Evolutionary conservation across 2,113 vertebrate species (phyloP), one percentile per base, ranked within the genome.

Genomic region (Syngnathus scovelli): DNA sequence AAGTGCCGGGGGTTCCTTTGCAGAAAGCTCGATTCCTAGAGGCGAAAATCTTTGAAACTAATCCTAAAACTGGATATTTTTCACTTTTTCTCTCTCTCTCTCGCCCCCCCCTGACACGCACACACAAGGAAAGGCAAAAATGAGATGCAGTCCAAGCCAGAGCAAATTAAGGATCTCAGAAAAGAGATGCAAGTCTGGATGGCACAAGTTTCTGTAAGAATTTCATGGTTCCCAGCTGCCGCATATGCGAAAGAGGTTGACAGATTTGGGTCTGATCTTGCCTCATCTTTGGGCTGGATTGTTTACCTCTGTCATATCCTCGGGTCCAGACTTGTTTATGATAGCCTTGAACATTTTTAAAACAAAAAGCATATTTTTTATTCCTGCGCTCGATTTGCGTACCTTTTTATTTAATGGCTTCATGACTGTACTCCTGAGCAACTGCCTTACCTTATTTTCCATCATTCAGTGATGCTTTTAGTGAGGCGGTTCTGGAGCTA

Each of bases 21-120:
- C 91, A 94, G 93, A 93, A 91, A 87, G 87, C 78, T 84, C 83
- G 92, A 90, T 93, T 92, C 92, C 93, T 90, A 80, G 78, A 87
- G 90, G 89, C 80, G 83, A 90, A 85, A 79, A 85, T 89, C 68
- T 89, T 82, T 72, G 81, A 76, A 90, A 88, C 89, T 85, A 87
- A 86, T 85, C 87, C 76, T 80, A 88, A 90, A 91, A 90, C 76
- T 54, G 10, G 82, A 82, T 88, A 72, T 81, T 15, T 48, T 48
- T 67, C 60, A 1, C n/a, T n/a, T 58, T 49, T 68, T 2, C 41
- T 43, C 41, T 7, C 66, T n/a, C 38, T 51, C 51, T 36, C 39
- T 55, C 54, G 7, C 27, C 3, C 64, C 48, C 52, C 56, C 52
- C 44, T 64, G 41, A 37, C 43, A 48, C 18, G 60, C 21, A 66